phyloP scores from a whole-genome alignment of 2,113 vertebrate genomes.

The Sebastes fasciatus region DNA sequence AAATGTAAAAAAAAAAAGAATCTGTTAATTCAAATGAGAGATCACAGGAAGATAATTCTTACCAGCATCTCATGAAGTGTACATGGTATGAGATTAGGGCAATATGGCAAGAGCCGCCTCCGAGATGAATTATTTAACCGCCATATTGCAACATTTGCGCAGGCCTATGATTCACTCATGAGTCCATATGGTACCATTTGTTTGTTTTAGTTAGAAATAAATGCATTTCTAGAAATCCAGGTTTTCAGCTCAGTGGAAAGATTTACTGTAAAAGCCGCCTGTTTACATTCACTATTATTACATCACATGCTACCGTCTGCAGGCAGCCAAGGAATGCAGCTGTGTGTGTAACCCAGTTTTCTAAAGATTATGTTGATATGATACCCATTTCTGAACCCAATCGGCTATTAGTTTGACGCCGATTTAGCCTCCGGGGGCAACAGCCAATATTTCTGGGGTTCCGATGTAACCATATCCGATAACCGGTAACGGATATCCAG shows the following conservation, averaged over 20 bases:
- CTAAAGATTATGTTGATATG: no score
- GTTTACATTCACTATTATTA: not conserved
- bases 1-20: conserved; percentile 8
- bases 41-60: conserved; percentile 16
- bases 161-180: conserved; percentile 62
- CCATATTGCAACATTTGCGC: conserved; percentile 77
- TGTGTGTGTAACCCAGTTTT: no score
- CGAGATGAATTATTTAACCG: conserved; percentile 78
- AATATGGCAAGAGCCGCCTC: conserved; percentile 59
- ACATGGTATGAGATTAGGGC: conserved; percentile 44
- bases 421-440: no score
- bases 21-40: conserved; percentile 10
- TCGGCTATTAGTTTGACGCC: no score
- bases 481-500: no score
- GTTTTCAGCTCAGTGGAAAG: not conserved
- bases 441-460: no score
- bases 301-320: not conserved
- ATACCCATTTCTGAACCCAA: no score
- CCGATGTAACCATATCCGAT: no score
- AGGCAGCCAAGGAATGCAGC: no score
- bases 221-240: not conserved
- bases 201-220: not conserved
- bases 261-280: not conserved
- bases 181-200: conserved; percentile 65
- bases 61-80: conserved; percentile 20